Evolutionary conservation across 2,113 vertebrate genomes (phyloP), one percentile per base, ranked within the genome.

Genomic region (Opisthocomus hoazin): DNA sequence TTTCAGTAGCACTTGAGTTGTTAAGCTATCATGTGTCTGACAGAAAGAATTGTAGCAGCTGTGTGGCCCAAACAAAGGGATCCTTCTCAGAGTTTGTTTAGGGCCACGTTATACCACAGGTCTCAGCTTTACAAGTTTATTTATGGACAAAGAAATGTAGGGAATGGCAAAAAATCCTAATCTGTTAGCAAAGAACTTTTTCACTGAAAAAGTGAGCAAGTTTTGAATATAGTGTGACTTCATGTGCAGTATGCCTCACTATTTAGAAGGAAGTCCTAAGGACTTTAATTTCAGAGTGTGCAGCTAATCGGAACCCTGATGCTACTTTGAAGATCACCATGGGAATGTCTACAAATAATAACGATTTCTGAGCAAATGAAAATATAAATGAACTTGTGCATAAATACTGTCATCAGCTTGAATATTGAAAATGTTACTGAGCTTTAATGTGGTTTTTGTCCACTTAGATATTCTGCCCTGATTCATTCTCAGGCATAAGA

Each of bases 321-420:
- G 61, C 73, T 82, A 5, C 73, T 90, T 57, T 70, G 84, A 58
- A 87, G 91, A 87, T 82, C 84, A 21, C 43, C 77, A 87, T 89
- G 91, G 84, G 95, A 96, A 87, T 90, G 71, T 80, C 84, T 76
- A 43, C 69, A 71, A 94, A 93, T 94, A 96, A 92, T 60, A 89
- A 71, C 77, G 14, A 26, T 95, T 94, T 87, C 32, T 92, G 50
- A 0, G 0, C 65, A 79, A 91, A 94, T 96, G 89, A 92, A 94
- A 95, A 94, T 94, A 89, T 41, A 92, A 92, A 95, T 69, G 32
- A 89, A 80, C 61, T 89, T 3, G 4, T 79, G 82, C 37, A 13
- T 92, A 94, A 95, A 91, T 5, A 16, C 77, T 65, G 70, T 79
- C 89, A 84, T 95, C 86, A 90, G 1, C 76, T 84, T 90, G 70